Evolutionary conservation across 2,797 vertebrate genomes (phyloP), one percentile per base, ranked within the genome.

Genomic region (Crenichthys baileyi): DNA sequence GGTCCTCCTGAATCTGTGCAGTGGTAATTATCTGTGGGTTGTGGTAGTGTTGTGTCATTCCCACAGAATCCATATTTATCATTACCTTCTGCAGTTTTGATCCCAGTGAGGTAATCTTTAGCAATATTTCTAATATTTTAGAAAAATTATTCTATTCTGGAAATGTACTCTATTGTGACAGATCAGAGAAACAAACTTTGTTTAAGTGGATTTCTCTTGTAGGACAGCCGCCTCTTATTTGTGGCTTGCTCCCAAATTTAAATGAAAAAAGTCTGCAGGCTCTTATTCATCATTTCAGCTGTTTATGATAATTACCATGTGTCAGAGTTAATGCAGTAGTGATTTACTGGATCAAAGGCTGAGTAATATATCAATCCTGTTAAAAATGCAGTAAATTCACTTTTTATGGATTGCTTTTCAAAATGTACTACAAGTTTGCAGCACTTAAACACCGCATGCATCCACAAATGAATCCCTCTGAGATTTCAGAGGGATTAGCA

Each of bases 251-350:
- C 53, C 50, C 46, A 53, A 72, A 9, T 12, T 11, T 26, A 7
- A 55, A 36, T 18, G 53, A 22, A 72, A 51, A 72, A 36, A n/a
- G 4, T 16, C 16, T 8, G 16, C 70, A 51, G 26, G 16, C n/a
- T n/a, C 71, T 72, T 50, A 72, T 72, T 72, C 51, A 72, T 72
- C 71, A 72, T 55, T 22, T 22, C 51, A 72, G 20, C 71, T 72
- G 51, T 72, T 72, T 55, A 53, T 72, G 24, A 55, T 72, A 72
- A 72, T 72, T 72, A 72, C 18, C 20, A 55, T 11, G 18, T 13
- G 51, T 72, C 71, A 36, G 50, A 72, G 50, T 55, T 72, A 72
- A 72, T 55, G 53, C 36, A 44, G 72, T 41, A 73, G 60, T 73
- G 53, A 58, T 73, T 58, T 56, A 73, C 31, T 41, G 71, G 53